phyloP scores from a whole-genome alignment of 1,140 invertebrate species.

The Apis dorsata region DNA sequence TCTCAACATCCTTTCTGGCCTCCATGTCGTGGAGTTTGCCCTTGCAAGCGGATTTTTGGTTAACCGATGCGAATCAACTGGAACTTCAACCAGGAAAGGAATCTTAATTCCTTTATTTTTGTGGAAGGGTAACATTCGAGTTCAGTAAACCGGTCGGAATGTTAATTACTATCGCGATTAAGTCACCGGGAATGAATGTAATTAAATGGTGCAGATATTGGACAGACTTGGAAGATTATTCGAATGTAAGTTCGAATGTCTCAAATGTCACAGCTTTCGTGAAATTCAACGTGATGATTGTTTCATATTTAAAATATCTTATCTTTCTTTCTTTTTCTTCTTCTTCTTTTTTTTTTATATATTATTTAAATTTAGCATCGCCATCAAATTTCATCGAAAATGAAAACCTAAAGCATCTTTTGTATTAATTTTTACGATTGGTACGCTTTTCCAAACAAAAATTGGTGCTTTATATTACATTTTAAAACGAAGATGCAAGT shows the following conservation, averaged over 20 bases:
- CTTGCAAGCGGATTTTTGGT: constrained; percentile 22
- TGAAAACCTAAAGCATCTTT: too few relatives aligned
- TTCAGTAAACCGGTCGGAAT: not conserved
- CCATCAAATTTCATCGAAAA: too few relatives aligned
- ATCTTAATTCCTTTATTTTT: not conserved
- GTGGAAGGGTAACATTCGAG: not conserved
- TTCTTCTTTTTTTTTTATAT: too few relatives aligned
- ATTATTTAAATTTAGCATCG: too few relatives aligned
- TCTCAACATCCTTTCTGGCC: constrained; percentile 17
- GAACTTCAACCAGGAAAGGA: too few relatives aligned
- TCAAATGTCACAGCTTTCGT: too few relatives aligned
- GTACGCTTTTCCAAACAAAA: not conserved
- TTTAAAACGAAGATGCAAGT: constrained; percentile 32
- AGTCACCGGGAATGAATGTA: not conserved
- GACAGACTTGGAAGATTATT: not conserved
- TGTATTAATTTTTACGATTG: too few relatives aligned
- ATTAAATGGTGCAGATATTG: not conserved
- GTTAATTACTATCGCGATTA: constrained; percentile 19
- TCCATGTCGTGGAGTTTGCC: not conserved
- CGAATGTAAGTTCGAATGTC: too few relatives aligned
- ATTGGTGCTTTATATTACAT: constrained; percentile 21
- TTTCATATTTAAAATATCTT: too few relatives aligned
- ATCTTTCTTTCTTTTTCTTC: too few relatives aligned
- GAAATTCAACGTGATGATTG: too few relatives aligned
- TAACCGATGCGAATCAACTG: not conserved